Percentiles rank a stretch among this genome's conserved stretches.
Evolutionary conservation across 2,888 invertebrate species (phyloP).

Genomic region (Pristionchus mayeri): DNA sequence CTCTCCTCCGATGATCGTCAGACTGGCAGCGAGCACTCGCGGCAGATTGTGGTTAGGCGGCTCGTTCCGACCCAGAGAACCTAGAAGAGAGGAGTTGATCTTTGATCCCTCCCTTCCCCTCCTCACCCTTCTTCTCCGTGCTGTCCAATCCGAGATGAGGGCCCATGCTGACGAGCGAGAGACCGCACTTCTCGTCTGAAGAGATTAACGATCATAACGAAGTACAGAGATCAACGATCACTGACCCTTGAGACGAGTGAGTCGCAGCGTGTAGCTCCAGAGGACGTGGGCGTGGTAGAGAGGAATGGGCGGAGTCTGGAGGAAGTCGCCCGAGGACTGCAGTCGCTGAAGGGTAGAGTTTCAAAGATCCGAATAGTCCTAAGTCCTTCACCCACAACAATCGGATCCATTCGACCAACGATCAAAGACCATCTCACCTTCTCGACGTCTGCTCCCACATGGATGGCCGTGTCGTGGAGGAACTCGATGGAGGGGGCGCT

Average conservation of each 20-base stretch:
- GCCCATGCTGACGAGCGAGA: slow-evolving; percentile 40
- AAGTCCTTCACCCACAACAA: background rate
- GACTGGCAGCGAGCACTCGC: slow-evolving; percentile 5
- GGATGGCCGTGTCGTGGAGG: slow-evolving; percentile 20
- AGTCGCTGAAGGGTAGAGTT: background rate
- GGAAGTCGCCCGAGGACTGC: slow-evolving; percentile 9
- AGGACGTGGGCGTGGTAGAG: slow-evolving; percentile 44
- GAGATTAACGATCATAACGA: background rate
- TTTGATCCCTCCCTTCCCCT: background rate
- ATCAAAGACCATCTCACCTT: slow-evolving; percentile 17
- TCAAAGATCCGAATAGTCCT: background rate
- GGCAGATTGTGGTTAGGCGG: slow-evolving; percentile 18
- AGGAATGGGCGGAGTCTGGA: slow-evolving; percentile 36
- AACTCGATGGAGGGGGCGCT: slow-evolving; percentile 16
- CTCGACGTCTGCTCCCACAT: background rate
- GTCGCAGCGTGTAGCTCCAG: slow-evolving; percentile 6
- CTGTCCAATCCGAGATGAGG: slow-evolving; percentile 40
- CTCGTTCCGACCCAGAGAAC: slow-evolving; percentile 21
- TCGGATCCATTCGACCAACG: background rate
- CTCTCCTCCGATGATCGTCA: background rate
- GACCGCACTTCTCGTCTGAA: slow-evolving; percentile 17
- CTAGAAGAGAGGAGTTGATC: background rate
- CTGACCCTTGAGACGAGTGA: slow-evolving; percentile 19
- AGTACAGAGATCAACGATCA: background rate
- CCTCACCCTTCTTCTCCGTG: slow-evolving; percentile 12